Conservation (phyloP, 1,140 invertebrate genomes). For the Holcopasites calliopsidis region DNA sequence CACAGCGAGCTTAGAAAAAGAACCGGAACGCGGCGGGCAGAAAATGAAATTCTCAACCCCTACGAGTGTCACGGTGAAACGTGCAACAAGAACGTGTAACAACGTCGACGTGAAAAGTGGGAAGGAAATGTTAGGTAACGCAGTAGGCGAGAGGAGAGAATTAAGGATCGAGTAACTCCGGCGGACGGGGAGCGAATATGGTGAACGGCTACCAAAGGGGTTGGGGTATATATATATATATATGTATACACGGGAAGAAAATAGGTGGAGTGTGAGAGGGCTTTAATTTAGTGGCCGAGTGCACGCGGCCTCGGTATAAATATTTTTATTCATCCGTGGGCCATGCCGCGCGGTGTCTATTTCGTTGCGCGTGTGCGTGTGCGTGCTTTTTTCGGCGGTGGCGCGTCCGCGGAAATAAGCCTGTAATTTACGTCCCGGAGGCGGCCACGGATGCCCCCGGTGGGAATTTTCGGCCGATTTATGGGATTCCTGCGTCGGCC, state of each 20-base stretch:
- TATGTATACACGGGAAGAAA: background rate
- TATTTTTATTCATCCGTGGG: slow-evolving; percentile 74
- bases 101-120: slow-evolving; percentile 2
- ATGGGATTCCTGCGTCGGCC: slow-evolving; percentile 63
- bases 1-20: background rate
- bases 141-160: background rate
- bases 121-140: background rate
- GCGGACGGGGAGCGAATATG: no score
- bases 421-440: slow-evolving; percentile 72
- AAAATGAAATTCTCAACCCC: slow-evolving; percentile 28
- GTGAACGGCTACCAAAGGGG: background rate
- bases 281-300: slow-evolving; percentile 75
- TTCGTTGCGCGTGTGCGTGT: background rate
- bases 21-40: background rate
- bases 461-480: slow-evolving; percentile 76
- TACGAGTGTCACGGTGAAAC: background rate
- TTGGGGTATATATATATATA: no score
- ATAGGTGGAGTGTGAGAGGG: background rate
- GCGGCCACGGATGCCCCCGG: slow-evolving; percentile 49
- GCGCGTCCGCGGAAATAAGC: slow-evolving; percentile 70
- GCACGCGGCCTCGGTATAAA: slow-evolving; percentile 73
- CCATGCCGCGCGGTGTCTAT: background rate
- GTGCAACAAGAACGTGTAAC: background rate
- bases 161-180: slow-evolving; percentile 22
- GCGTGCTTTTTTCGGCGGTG: slow-evolving; percentile 40